These are phyloP conservation scores for Helleia helle DNA, from an alignment of 2,888 invertebrate species.

Conservation along the genomic window DNA sequence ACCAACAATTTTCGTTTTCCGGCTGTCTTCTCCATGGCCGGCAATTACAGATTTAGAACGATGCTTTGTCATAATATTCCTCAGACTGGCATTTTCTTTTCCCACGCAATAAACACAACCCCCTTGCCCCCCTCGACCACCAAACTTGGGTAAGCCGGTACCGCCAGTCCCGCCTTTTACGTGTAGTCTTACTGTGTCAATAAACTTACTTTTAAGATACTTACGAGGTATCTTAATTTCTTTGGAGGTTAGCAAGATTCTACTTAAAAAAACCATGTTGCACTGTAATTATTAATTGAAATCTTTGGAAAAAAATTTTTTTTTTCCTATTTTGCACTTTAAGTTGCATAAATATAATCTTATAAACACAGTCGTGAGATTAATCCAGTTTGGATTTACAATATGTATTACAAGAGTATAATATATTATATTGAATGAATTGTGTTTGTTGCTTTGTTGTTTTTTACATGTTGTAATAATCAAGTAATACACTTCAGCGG, in stretches of 20 bases:
- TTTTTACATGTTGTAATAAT: too few relatives aligned
- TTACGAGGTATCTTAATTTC: constrained; percentile 65
- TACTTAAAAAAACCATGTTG: constrained; percentile 64
- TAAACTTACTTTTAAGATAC: constrained; percentile 74
- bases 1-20: constrained; percentile 82
- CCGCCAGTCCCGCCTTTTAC: constrained; percentile 89
- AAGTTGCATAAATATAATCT: too few relatives aligned
- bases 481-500: too few relatives aligned
- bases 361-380: too few relatives aligned
- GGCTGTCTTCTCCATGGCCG: constrained; percentile 83
- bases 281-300: constrained; percentile 4
- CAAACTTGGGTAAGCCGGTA: constrained; percentile 82
- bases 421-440: too few relatives aligned
- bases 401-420: too few relatives aligned
- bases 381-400: too few relatives aligned
- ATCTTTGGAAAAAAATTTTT: constrained; percentile 3
- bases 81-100: constrained; percentile 74
- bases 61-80: constrained; percentile 59
- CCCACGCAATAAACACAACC: constrained; percentile 86
- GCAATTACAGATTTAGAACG: constrained; percentile 77
- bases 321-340: too few relatives aligned
- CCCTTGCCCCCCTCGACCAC: constrained; percentile 93
- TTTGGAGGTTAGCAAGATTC: constrained; percentile 51
- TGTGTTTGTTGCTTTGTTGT: too few relatives aligned
- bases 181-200: constrained; percentile 86